Evolutionary conservation across 2,888 invertebrate species (phyloP).

Genomic region (Proisotoma minuta): DNA sequence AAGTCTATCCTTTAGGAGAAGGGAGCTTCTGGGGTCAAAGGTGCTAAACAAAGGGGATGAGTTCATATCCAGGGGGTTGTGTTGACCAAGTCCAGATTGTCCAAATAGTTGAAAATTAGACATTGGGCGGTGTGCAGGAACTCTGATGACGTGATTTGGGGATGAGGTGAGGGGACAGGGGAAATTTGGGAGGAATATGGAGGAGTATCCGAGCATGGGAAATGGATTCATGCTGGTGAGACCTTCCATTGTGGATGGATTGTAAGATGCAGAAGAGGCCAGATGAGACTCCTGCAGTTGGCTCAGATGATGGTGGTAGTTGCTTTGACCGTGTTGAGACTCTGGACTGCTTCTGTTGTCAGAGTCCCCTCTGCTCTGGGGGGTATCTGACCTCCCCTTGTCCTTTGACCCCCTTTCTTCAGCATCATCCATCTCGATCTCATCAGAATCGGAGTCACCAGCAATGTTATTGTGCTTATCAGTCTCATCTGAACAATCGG

Average conservation of each 20-base stretch:
- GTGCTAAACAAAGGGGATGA: constrained; percentile 46
- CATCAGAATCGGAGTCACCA: constrained; percentile 41
- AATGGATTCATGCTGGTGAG: constrained; percentile 42
- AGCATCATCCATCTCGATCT: constrained; percentile 33
- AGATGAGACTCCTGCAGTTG: constrained; percentile 24
- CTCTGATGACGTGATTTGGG: constrained; percentile 50
- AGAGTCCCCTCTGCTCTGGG: not conserved
- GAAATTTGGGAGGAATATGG: constrained; percentile 47
- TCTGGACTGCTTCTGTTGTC: constrained; percentile 34
- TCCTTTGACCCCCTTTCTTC: not conserved
- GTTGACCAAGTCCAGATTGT: constrained; percentile 44
- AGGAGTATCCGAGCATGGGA: constrained; percentile 47
- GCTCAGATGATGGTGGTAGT: constrained; percentile 25
- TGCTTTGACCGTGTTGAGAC: constrained; percentile 24
- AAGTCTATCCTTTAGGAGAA: constrained; percentile 47
- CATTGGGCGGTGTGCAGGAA: constrained; percentile 62
- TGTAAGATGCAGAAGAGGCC: constrained; percentile 15
- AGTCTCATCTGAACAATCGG: constrained; percentile 23
- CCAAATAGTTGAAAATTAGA: constrained; percentile 47
- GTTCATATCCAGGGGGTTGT: constrained; percentile 44
- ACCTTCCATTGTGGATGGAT: constrained; percentile 9
- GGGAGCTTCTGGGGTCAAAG: constrained; percentile 47
- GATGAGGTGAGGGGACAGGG: constrained; percentile 47
- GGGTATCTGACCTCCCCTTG: not conserved
- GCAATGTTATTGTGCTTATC: constrained; percentile 34